phyloP scores from a whole-genome alignment of 2,797 vertebrate genomes.

The Streptopelia turtur region DNA sequence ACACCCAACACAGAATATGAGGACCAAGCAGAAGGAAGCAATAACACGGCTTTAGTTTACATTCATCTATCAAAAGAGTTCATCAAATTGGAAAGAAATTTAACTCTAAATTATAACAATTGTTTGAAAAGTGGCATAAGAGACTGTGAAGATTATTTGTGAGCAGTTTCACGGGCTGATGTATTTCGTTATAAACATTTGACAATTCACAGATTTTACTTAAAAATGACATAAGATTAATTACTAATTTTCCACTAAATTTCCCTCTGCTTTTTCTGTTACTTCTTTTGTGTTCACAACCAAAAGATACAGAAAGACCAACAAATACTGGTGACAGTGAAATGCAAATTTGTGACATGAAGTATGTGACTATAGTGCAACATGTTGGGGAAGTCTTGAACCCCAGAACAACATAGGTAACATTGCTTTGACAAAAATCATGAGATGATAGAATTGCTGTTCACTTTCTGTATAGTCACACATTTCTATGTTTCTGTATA shows the following conservation, averaged over 20 bases:
- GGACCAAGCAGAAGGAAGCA: background rate
- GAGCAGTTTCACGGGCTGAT: background rate
- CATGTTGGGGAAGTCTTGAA: background rate
- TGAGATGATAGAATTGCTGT: background rate
- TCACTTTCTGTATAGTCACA: background rate
- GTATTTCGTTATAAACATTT: background rate
- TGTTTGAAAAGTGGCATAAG: background rate
- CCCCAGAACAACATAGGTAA: background rate
- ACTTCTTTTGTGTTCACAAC: background rate
- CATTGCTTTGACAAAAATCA: background rate
- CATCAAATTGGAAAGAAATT: background rate
- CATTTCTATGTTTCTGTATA: background rate
- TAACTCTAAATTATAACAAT: background rate
- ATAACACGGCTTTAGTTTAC: background rate
- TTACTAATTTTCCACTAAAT: background rate
- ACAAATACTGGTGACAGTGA: background rate
- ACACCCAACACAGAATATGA: accelerated
- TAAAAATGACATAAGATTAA: background rate
- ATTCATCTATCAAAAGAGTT: background rate
- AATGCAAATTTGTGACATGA: background rate
- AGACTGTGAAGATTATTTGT: background rate
- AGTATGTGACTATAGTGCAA: background rate
- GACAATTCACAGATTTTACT: background rate
- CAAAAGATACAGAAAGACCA: background rate
- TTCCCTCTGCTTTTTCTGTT: background rate